phyloP scores from a whole-genome alignment of 2,113 vertebrate species.

The Mesitornis unicolor region DNA sequence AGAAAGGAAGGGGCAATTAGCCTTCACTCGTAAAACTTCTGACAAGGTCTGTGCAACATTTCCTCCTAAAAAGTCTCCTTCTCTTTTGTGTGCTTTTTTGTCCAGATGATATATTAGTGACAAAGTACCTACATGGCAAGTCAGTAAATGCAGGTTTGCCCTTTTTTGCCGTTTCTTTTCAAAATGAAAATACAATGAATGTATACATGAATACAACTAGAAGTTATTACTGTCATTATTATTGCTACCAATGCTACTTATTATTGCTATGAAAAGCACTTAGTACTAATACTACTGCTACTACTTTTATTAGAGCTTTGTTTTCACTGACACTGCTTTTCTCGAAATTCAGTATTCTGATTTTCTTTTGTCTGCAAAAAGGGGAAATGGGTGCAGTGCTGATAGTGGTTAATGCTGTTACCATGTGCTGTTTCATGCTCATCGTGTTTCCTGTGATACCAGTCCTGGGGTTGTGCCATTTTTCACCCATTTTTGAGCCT shows the following conservation, averaged over 20 bases:
- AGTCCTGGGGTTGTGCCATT: background rate
- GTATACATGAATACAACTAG: background rate
- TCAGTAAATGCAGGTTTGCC: background rate
- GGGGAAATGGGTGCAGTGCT: background rate
- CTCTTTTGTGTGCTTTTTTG: background rate
- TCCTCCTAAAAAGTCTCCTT: background rate
- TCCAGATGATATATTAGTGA: background rate
- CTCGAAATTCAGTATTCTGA: background rate
- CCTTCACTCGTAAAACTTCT: background rate
- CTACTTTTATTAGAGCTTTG: background rate
- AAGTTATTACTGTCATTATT: background rate
- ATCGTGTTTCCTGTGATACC: background rate
- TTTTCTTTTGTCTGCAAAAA: background rate
- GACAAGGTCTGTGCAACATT: background rate
- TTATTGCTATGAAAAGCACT: background rate
- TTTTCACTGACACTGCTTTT: background rate
- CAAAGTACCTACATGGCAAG: background rate
- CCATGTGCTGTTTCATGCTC: background rate
- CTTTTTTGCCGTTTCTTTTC: background rate
- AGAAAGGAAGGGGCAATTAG: constrained; percentile 10
- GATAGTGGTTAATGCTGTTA: background rate
- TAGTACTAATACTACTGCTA: background rate
- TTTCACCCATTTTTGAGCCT: constrained; percentile 6
- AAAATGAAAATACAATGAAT: background rate
- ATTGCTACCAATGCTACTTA: background rate